These are phyloP conservation scores for Helleia helle DNA, from an alignment of 2,888 invertebrate genomes.

Conservation along the genomic window DNA sequence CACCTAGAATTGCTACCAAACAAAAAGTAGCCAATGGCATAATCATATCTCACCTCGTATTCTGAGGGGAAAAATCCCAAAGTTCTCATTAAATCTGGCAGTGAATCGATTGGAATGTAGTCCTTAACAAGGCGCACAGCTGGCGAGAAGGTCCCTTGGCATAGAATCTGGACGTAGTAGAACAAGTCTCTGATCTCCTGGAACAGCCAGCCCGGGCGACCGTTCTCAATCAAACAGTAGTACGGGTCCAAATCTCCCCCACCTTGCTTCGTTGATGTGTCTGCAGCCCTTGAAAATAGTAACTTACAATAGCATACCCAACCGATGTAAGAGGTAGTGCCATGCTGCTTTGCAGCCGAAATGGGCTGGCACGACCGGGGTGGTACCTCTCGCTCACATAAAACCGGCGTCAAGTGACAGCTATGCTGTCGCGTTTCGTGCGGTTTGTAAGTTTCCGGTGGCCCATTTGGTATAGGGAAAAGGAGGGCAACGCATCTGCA, in stretches of 20 bases:
- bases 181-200: conserved; percentile 82
- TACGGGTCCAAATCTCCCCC: conserved; percentile 78
- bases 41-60: conserved; percentile 75
- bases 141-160: conserved; percentile 80
- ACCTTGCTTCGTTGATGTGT: conserved; percentile 60
- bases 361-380: too few relatives aligned
- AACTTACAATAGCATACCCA: too few relatives aligned
- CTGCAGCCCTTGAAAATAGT: conserved; percentile 52
- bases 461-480: too few relatives aligned
- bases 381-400: too few relatives aligned
- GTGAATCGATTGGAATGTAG: conserved; percentile 75
- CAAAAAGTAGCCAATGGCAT: too few relatives aligned
- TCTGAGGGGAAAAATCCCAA: conserved; percentile 84
- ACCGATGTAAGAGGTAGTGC: too few relatives aligned
- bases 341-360: too few relatives aligned
- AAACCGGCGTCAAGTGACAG: too few relatives aligned
- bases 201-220: conserved; percentile 80
- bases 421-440: too few relatives aligned
- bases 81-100: conserved; percentile 83
- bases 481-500: too few relatives aligned
- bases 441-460: too few relatives aligned
- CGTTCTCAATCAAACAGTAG: conserved; percentile 81
- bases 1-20: too few relatives aligned
- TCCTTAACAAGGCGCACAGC: conserved; percentile 75
- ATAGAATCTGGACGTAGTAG: conserved; percentile 83